Conservation (phyloP, 2,888 invertebrate genomes). For the Monopis laevigella region DNA sequence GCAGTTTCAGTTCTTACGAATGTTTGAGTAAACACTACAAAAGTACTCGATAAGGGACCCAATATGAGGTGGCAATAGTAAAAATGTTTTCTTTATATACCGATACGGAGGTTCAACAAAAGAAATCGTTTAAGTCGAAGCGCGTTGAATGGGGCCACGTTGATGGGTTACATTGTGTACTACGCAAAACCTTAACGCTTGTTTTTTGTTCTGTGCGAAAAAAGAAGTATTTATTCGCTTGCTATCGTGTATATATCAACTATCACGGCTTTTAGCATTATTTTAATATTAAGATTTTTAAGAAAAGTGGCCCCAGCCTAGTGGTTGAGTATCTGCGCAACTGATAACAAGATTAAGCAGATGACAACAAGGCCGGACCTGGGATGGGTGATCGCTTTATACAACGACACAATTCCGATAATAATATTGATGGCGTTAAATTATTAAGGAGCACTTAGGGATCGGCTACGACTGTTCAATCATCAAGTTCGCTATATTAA, state of each 20-base stretch:
- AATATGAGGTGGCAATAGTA: slow-evolving; percentile 1
- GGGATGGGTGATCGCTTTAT: no score
- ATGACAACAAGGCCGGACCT: no score
- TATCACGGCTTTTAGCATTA: background rate
- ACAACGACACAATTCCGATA: slow-evolving; percentile 12
- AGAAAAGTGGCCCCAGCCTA: no score
- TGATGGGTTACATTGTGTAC: slow-evolving; percentile 8
- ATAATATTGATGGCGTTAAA: slow-evolving; percentile 11
- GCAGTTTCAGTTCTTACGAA: no score
- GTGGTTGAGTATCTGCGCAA: no score
- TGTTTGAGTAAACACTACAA: slow-evolving; percentile 1
- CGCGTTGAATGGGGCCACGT: slow-evolving; percentile 8
- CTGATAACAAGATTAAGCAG: no score
- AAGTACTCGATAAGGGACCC: slow-evolving; percentile 2
- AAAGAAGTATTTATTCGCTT: no score
- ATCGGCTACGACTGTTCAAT: slow-evolving; percentile 10
- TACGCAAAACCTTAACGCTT: slow-evolving; percentile 1
- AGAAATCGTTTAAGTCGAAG: slow-evolving; percentile 8
- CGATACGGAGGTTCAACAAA: slow-evolving; percentile 2
- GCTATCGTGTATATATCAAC: no score
- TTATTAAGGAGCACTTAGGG: slow-evolving; percentile 9
- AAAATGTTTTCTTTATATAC: background rate
- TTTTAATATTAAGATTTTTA: no score
- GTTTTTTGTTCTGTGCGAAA: no score
- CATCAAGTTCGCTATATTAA: slow-evolving; percentile 11